Percentiles rank a stretch among this genome's conserved stretches.
phyloP scores from a whole-genome alignment of 2,113 vertebrate species.

The Triplophysa rosa region DNA sequence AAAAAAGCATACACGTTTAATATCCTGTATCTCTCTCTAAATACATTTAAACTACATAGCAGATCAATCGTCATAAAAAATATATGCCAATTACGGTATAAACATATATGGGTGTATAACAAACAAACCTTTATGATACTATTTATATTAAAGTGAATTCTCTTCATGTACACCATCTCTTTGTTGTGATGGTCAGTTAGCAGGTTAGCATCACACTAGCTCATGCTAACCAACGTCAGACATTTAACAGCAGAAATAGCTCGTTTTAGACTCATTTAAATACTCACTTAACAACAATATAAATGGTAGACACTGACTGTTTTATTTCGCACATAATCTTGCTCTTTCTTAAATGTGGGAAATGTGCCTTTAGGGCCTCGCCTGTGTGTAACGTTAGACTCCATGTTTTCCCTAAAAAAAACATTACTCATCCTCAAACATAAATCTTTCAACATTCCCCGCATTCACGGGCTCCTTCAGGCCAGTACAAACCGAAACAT shows the following conservation, averaged over 20 bases:
- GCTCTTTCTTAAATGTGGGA: background rate
- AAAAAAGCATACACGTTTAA: no score
- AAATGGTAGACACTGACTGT: background rate
- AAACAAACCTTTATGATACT: no score
- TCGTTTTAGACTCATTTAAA: background rate
- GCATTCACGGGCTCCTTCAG: slow-evolving; percentile 60
- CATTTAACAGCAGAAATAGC: background rate
- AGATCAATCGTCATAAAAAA: no score
- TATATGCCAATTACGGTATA: no score
- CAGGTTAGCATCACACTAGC: slow-evolving; percentile 16
- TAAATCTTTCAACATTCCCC: slow-evolving; percentile 61
- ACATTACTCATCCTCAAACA: slow-evolving; percentile 24
- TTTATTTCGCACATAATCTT: background rate
- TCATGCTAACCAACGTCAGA: background rate
- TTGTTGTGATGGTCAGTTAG: slow-evolving; percentile 30
- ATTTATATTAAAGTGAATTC: no score
- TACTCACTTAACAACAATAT: background rate
- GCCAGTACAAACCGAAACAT: slow-evolving; percentile 70
- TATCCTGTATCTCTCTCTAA: no score
- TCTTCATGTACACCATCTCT: background rate
- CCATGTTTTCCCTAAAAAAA: slow-evolving; percentile 2
- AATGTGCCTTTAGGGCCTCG: background rate
- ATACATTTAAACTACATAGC: no score
- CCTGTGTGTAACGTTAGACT: background rate
- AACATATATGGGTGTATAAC: no score